Conservation (phyloP, 1,140 invertebrate genomes). For the Steinernema feltiae region DNA sequence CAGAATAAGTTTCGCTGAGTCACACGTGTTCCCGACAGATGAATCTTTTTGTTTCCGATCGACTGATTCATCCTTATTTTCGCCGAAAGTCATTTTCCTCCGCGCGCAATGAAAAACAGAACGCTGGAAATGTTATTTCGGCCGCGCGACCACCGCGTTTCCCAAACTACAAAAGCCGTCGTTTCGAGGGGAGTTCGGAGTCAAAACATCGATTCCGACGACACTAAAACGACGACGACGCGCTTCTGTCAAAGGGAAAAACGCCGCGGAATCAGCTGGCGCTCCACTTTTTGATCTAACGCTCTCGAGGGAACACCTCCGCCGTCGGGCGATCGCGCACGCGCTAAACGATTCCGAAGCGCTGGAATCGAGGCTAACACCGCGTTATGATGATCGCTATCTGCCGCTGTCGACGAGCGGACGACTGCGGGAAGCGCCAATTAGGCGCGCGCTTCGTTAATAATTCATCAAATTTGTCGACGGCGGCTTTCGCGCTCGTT, state of each 20-base stretch:
- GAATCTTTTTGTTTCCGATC: too few relatives aligned
- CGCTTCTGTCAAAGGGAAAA: neutral
- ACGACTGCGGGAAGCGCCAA: too few relatives aligned
- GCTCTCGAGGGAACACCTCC: slow-evolving; percentile 11
- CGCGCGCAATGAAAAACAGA: neutral
- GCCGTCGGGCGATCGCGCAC: slow-evolving; percentile 3
- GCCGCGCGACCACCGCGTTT: neutral
- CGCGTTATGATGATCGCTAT: slow-evolving; percentile 5
- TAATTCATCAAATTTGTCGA: neutral
- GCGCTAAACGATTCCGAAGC: neutral
- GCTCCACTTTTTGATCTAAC: slow-evolving; percentile 7
- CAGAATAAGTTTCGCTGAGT: too few relatives aligned
- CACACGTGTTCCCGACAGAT: too few relatives aligned
- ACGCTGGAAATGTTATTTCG: neutral
- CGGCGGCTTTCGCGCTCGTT: neutral
- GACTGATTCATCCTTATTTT: too few relatives aligned
- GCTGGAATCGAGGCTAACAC: slow-evolving; percentile 2
- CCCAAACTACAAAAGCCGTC: neutral
- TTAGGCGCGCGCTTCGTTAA: neutral
- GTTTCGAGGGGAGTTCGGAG: too few relatives aligned
- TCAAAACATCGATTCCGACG: neutral
- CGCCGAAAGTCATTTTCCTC: too few relatives aligned
- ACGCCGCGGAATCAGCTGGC: neutral
- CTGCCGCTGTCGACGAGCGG: too few relatives aligned
- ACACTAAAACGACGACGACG: neutral